phyloP scores from a whole-genome alignment of 2,113 vertebrate genomes.

The Trachemys scripta region DNA sequence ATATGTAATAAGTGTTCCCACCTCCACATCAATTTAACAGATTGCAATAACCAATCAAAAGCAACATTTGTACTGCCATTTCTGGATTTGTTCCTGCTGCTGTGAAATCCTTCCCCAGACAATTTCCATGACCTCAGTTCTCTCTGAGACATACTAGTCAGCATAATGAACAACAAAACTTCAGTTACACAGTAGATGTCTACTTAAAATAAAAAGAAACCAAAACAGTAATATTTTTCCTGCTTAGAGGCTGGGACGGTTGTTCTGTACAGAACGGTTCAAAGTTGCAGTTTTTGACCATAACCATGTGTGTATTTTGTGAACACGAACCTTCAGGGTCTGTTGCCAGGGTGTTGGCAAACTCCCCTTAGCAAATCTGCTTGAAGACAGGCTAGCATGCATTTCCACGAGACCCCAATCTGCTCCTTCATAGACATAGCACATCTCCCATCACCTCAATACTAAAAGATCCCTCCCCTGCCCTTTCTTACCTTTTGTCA shows the following conservation, averaged over 20 bases:
- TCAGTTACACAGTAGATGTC: constrained; percentile 3
- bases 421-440: neutral
- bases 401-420: neutral
- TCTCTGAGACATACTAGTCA: constrained; percentile 55
- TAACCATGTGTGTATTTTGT: neutral
- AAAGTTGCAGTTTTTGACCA: neutral
- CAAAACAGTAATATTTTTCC: constrained; percentile 47
- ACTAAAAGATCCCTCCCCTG: neutral
- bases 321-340: neutral
- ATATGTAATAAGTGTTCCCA: constrained; percentile 5
- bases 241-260: neutral
- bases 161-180: constrained; percentile 65
- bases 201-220: constrained; percentile 59
- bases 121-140: constrained; percentile 69
- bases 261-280: neutral
- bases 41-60: constrained; percentile 44
- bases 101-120: constrained; percentile 17
- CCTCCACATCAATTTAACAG: constrained; percentile 25
- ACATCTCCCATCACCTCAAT: neutral
- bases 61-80: constrained; percentile 46
- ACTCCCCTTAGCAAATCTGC: neutral
- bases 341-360: neutral
- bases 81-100: constrained; percentile 54
- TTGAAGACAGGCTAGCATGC: neutral
- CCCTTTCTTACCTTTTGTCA: neutral